Percentiles rank a stretch among this genome's conserved stretches.
phyloP scores from a whole-genome alignment of 2,113 vertebrate genomes.

The Rhabdomys dilectus region DNA sequence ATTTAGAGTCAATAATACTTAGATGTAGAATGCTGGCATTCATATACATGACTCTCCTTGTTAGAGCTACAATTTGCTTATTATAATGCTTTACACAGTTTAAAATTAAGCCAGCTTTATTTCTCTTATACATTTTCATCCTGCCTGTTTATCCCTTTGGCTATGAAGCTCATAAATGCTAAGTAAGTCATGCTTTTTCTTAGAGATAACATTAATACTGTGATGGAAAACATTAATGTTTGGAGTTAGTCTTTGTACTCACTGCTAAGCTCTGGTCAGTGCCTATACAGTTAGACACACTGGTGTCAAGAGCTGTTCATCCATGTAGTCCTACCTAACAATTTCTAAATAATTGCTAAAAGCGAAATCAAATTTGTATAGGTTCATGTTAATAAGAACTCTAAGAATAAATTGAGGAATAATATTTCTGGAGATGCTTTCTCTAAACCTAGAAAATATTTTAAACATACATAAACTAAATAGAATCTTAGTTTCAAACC shows the following conservation, averaged over 20 bases:
- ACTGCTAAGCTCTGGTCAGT: background rate
- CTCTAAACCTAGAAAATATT: background rate
- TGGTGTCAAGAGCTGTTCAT: background rate
- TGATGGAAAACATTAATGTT: slow-evolving; percentile 48
- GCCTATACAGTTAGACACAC: background rate
- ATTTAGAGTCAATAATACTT: background rate
- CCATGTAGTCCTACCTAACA: background rate
- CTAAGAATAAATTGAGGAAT: background rate
- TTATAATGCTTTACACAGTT: slow-evolving; percentile 31
- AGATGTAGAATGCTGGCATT: slow-evolving; percentile 20
- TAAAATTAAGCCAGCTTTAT: slow-evolving; percentile 44
- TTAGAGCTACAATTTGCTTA: slow-evolving; percentile 49
- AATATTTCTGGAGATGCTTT: background rate
- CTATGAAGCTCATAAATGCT: slow-evolving; percentile 50
- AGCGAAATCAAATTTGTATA: background rate
- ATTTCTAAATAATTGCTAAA: slow-evolving; percentile 38
- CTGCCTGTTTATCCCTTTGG: slow-evolving; percentile 65
- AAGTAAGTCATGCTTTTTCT: slow-evolving; percentile 63
- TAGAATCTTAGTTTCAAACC: background rate
- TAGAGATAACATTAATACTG: slow-evolving; percentile 54
- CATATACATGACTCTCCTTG: slow-evolving; percentile 2
- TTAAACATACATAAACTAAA: background rate
- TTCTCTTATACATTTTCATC: background rate
- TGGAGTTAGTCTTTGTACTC: slow-evolving; percentile 21
- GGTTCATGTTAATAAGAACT: background rate